These are phyloP conservation scores for Scaptomyza caliginosa DNA, from an alignment of 2,888 invertebrate genomes.

Conservation along the genomic window DNA sequence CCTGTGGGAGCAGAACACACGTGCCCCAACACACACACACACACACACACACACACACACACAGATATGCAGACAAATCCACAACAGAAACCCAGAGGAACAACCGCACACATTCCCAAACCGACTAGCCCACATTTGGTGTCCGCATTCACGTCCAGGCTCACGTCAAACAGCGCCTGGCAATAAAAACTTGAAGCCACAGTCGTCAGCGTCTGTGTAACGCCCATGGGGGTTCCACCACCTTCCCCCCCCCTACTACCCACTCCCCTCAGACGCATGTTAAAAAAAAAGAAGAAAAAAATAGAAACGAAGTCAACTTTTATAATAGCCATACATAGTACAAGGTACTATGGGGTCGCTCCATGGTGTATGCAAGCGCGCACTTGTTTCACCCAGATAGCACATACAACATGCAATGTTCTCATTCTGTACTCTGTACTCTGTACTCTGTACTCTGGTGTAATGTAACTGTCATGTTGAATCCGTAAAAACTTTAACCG, in stretches of 20 bases:
- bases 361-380: slow-evolving; percentile 11
- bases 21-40: slow-evolving; percentile 24
- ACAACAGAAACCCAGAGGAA: slow-evolving; percentile 15
- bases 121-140: slow-evolving; percentile 11
- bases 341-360: slow-evolving; percentile 22
- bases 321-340: slow-evolving; percentile 62
- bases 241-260: neutral
- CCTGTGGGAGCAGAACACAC: slow-evolving; percentile 71
- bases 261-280: slow-evolving; percentile 49
- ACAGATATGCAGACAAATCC: neutral
- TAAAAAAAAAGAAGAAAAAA: slow-evolving; percentile 26
- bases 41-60: neutral
- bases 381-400: slow-evolving; percentile 1
- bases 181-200: slow-evolving; percentile 61
- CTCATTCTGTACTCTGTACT: neutral
- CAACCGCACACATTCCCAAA: slow-evolving; percentile 9
- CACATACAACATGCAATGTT: slow-evolving; percentile 4
- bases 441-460: neutral
- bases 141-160: slow-evolving; percentile 21
- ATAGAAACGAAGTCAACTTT: slow-evolving; percentile 65
- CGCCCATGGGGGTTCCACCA: slow-evolving; percentile 45
- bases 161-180: slow-evolving; percentile 51
- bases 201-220: slow-evolving; percentile 35
- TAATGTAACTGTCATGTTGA: slow-evolving; percentile 61
- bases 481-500: slow-evolving; percentile 60